Percentiles rank a stretch among this genome's conserved stretches.
These are phyloP conservation scores for Microctonus hyperodae DNA, from an alignment of 2,888 invertebrate species.

Conservation along the genomic window DNA sequence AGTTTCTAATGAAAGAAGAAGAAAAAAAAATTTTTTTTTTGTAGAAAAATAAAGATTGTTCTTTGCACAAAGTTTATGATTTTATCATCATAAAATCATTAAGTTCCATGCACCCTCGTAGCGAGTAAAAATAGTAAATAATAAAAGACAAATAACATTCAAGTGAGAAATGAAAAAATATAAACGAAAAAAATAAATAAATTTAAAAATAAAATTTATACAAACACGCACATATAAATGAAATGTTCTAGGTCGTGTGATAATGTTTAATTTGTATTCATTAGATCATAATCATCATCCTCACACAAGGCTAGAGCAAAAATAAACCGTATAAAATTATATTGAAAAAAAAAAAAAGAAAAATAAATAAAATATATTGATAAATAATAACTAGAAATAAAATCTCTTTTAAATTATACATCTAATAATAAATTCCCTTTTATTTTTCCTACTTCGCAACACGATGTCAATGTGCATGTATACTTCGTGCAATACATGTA, in stretches of 20 bases:
- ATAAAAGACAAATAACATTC: background rate
- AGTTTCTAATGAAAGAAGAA: background rate
- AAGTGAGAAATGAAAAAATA: background rate
- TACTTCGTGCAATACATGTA: background rate
- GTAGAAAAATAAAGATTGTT: background rate
- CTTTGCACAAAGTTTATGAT: background rate
- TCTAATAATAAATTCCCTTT: too few relatives aligned
- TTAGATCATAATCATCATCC: background rate
- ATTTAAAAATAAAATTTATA: background rate
- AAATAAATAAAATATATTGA: too few relatives aligned
- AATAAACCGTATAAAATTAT: background rate
- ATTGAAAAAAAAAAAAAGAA: too few relatives aligned
- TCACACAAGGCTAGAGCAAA: background rate
- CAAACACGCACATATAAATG: background rate
- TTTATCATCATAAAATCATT: background rate
- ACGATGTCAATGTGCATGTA: background rate
- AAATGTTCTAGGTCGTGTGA: background rate
- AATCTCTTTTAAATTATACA: too few relatives aligned
- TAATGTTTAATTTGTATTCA: background rate
- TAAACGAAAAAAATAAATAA: background rate
- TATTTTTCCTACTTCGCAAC: too few relatives aligned
- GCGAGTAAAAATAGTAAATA: too few relatives aligned
- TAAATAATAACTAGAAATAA: too few relatives aligned
- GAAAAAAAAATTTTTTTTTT: background rate
- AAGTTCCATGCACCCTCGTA: background rate